These are phyloP conservation scores for Phyllotreta cruciferae DNA, from an alignment of 2,888 invertebrate genomes.

Conservation along the genomic window DNA sequence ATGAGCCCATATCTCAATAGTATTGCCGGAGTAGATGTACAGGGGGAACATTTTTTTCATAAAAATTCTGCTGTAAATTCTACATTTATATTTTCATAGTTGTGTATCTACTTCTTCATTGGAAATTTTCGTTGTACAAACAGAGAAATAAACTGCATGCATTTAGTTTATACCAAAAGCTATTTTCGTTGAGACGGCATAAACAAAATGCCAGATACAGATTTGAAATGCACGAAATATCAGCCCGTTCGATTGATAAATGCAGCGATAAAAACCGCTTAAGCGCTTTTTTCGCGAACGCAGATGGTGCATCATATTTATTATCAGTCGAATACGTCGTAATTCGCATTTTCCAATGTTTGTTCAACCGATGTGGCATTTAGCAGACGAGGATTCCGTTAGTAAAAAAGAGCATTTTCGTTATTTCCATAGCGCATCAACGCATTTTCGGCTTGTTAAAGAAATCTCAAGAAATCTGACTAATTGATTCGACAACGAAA, in stretches of 20 bases:
- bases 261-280: slow-evolving; percentile 1
- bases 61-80: neutral
- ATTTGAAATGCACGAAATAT: slow-evolving; percentile 8
- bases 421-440: too few relatives aligned
- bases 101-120: neutral
- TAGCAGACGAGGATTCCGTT: too few relatives aligned
- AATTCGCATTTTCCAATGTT: too few relatives aligned
- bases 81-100: too few relatives aligned
- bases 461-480: too few relatives aligned
- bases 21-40: too few relatives aligned
- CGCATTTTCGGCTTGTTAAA: too few relatives aligned
- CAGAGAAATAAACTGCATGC: slow-evolving; percentile 10
- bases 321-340: too few relatives aligned
- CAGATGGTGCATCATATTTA: slow-evolving; percentile 1
- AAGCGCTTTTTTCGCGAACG: neutral
- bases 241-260: neutral
- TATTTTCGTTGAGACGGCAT: slow-evolving; percentile 13
- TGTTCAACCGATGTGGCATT: too few relatives aligned
- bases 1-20: too few relatives aligned
- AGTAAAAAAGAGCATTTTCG: too few relatives aligned
- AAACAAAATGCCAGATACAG: slow-evolving; percentile 10
- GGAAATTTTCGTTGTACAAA: slow-evolving; percentile 1
- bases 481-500: too few relatives aligned
- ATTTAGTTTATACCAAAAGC: neutral
- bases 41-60: neutral